Evolutionary conservation across 1,140 invertebrate genomes (phyloP).

Genomic region (Drosophila miranda): DNA sequence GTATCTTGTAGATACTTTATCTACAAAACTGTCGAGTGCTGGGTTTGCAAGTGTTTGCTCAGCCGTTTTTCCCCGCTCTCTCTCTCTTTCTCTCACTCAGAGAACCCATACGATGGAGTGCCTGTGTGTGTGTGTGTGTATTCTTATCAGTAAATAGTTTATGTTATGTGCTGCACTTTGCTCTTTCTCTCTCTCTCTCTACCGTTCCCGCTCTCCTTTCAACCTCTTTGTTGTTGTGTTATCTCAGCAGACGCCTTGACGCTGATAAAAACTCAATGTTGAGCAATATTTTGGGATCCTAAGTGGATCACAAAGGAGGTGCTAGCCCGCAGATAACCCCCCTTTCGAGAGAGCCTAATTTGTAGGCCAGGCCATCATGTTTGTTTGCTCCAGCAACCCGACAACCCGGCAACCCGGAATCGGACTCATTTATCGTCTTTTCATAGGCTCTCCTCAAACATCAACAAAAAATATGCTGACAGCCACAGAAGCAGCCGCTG

Average conservation of each 20-base stretch:
- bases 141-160: conserved; percentile 79
- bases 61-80: conserved; percentile 52
- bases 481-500: conserved; percentile 7
- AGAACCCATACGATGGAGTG: too few species aligned
- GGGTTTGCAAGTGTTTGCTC: conserved; percentile 72
- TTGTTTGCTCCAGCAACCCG: conserved; percentile 44
- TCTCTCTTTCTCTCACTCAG: conserved; percentile 4
- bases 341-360: conserved; percentile 37
- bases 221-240: conserved; percentile 46
- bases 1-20: conserved; percentile 71
- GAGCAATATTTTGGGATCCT: conserved; percentile 1
- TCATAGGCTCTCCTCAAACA: conserved; percentile 25
- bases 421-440: conserved; percentile 58
- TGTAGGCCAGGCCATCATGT: conserved; percentile 36
- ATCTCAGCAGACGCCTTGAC: conserved; percentile 41
- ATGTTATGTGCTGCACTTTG: conserved; percentile 57
- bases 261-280: conserved; percentile 42
- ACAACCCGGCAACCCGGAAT: conserved; percentile 27
- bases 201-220: neutral
- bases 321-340: conserved; percentile 19
- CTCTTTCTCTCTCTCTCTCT: conserved; percentile 9
- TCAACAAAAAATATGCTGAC: conserved; percentile 63
- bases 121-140: conserved; percentile 18
- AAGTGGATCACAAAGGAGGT: conserved; percentile 7
- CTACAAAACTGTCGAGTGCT: conserved; percentile 58